Percentiles rank a stretch among this genome's conserved stretches.
Conservation (phyloP, 2,888 invertebrate species). For the Aleiodes testaceus region DNA sequence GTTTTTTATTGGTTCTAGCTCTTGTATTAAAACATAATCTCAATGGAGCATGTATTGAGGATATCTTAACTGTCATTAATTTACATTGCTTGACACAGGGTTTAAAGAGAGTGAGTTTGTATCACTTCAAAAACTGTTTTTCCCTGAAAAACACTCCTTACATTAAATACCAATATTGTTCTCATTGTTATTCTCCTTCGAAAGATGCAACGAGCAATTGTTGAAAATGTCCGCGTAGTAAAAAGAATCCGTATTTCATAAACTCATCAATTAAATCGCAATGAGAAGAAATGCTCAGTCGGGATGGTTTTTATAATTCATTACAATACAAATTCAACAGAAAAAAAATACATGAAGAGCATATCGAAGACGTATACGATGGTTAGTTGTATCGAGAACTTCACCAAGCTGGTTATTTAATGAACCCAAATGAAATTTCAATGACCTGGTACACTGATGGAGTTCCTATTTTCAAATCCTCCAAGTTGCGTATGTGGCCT, state of each 20-base stretch:
- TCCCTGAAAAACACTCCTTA: background rate
- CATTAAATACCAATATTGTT: background rate
- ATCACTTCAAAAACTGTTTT: conserved; percentile 39
- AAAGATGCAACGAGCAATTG: background rate
- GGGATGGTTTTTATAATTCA: conserved; percentile 24
- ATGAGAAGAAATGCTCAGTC: conserved; percentile 29
- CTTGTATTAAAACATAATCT: conserved; percentile 30
- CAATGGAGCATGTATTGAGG: conserved; percentile 19
- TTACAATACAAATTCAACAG: conserved; percentile 25
- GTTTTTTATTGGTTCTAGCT: conserved; percentile 22
- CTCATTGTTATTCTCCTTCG: background rate
- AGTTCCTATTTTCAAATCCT: conserved; percentile 28
- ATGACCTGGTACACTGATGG: conserved; percentile 41
- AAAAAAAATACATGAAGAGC: background rate
- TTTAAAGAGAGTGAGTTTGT: conserved; percentile 29
- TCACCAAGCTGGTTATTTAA: conserved; percentile 17
- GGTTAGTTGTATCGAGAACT: conserved; percentile 8
- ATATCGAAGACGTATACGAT: conserved; percentile 42
- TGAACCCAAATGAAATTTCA: conserved; percentile 30
- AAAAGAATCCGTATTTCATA: conserved; percentile 33
- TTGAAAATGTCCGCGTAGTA: conserved; percentile 12
- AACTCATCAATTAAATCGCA: conserved; percentile 33
- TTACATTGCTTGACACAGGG: conserved; percentile 31
- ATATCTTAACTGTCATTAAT: conserved; percentile 30
- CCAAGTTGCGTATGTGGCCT: conserved; percentile 31